Evolutionary conservation across 2,113 vertebrate genomes (phyloP).

Genomic region (Petrocephalus zakoni): DNA sequence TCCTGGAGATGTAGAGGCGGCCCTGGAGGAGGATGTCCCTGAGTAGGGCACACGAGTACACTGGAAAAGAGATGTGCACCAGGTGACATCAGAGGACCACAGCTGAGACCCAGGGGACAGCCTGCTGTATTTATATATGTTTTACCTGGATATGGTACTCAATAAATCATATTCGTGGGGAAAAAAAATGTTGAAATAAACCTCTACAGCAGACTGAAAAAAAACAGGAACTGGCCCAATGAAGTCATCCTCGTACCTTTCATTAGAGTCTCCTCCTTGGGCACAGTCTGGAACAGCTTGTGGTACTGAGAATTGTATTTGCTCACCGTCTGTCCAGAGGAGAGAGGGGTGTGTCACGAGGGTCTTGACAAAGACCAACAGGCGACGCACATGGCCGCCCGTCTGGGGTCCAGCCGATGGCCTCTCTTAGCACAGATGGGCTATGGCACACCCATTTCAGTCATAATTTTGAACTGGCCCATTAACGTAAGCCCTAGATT

Average conservation of each 20-base stretch:
- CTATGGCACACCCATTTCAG: too few relatives aligned
- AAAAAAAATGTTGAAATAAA: neutral
- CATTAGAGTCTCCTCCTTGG: slow-evolving; percentile 83
- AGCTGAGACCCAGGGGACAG: neutral
- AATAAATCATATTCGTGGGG: neutral
- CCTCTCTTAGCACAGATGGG: neutral
- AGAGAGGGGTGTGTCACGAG: slow-evolving; percentile 62
- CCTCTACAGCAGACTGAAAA: neutral
- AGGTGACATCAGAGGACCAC: neutral
- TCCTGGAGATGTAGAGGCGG: slow-evolving; percentile 90
- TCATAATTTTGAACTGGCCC: neutral
- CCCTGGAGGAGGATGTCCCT: slow-evolving; percentile 90
- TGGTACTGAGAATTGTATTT: slow-evolving; percentile 97
- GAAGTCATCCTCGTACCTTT: slow-evolving; percentile 70
- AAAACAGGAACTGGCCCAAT: neutral
- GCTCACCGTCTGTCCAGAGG: slow-evolving; percentile 77
- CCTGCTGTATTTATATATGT: neutral
- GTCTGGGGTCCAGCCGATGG: neutral
- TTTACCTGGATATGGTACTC: neutral
- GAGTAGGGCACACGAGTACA: slow-evolving; percentile 91
- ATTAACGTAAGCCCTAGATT: neutral
- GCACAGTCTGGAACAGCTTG: slow-evolving; percentile 89
- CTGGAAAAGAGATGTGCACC: slow-evolving; percentile 46
- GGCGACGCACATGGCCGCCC: neutral
- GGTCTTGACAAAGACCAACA: slow-evolving; percentile 26